A percentile compares a stretch with the other conserved stretches of the same genome.
Evolutionary conservation across 2,888 invertebrate species (phyloP).

Genomic region (Ametastegia equiseti): DNA sequence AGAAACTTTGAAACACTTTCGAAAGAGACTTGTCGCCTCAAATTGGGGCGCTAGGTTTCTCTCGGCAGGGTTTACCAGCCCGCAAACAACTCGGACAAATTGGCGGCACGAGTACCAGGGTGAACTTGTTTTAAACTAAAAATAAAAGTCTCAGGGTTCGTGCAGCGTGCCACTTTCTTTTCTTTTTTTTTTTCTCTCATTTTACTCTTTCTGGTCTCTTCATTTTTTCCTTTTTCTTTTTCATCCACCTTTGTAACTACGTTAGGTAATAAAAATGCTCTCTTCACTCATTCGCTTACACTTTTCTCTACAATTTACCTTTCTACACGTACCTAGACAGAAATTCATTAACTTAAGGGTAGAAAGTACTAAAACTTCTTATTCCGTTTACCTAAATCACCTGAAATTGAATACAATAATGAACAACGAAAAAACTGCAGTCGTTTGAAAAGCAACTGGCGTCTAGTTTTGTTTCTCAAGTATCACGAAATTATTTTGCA

Average conservation of each 20-base stretch:
- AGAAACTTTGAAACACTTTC: slow-evolving; percentile 37
- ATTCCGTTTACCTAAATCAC: too few species aligned
- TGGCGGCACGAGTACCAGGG: slow-evolving; percentile 53
- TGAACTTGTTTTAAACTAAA: slow-evolving; percentile 59
- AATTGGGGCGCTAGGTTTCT: slow-evolving; percentile 46
- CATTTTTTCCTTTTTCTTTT: not conserved
- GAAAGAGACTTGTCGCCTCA: slow-evolving; percentile 43
- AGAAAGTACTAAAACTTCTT: too few species aligned
- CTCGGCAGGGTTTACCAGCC: slow-evolving; percentile 38
- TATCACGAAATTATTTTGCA: too few species aligned
- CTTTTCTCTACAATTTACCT: not conserved
- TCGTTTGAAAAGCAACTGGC: too few species aligned
- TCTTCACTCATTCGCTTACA: not conserved
- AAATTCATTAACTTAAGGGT: too few species aligned
- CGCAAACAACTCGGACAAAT: slow-evolving; percentile 59
- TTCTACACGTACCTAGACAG: too few species aligned
- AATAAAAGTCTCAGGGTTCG: slow-evolving; percentile 9
- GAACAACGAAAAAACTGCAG: too few species aligned
- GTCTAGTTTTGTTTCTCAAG: too few species aligned
- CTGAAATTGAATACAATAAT: too few species aligned
- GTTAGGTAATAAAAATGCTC: not conserved
- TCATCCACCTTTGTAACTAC: not conserved
- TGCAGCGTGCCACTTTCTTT: not conserved
- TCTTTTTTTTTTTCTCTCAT: not conserved
- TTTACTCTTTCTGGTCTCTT: not conserved